Evolutionary conservation across 1,140 invertebrate genomes (phyloP), one percentile per base, ranked within the genome.

Genomic region (Ceratina japonica): DNA sequence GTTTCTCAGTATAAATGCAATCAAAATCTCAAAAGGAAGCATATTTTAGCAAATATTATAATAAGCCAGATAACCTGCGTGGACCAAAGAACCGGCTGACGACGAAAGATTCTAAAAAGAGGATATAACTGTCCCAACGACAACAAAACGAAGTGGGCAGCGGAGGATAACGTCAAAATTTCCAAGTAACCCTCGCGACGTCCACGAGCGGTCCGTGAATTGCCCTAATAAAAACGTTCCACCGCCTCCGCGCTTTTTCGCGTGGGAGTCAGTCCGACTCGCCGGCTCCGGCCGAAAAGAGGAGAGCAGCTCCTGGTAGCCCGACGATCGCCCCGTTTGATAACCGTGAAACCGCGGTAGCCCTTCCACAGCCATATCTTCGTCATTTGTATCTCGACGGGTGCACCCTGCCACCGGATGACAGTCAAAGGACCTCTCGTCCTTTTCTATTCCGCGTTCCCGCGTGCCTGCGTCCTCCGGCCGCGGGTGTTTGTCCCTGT

Each of bases 221-320:
- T 90, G 88, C 89, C 87, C 87, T 91, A 91, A 91, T 92, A 91
- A 92, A 92, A 92, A 91, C 88, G 87, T 91, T 91, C 87, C 85
- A 81, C 87, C 83, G 85, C 85, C 84, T 82, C 84, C 81, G 82
- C 80, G 78, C 85, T 87, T 84, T 87, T 83, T 86, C 56, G 87
- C 87, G 86, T 89, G 83, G 87, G 85, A 89, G 87, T 84, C 22
- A 51, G 72, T 44, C 37, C 24, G 83, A 85, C 85, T 77, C 83
- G 74, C 80, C 68, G 61, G 68, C 24, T 70, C 37, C 82, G 77
- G n/a, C 49, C 13, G 20, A 87, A 87, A 85, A 82, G 69, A 79
- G 80, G 78, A 65, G 69, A 79, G 80, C 75, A 65, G 70, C 72
- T 58, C 52, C 61, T 54, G 58, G 44, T 59, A 79, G 64, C 77